Percentiles rank a stretch among this genome's conserved stretches.
These are phyloP conservation scores for Leptonema lineaticorne DNA, from an alignment of 1,140 invertebrate species.

Conservation along the genomic window DNA sequence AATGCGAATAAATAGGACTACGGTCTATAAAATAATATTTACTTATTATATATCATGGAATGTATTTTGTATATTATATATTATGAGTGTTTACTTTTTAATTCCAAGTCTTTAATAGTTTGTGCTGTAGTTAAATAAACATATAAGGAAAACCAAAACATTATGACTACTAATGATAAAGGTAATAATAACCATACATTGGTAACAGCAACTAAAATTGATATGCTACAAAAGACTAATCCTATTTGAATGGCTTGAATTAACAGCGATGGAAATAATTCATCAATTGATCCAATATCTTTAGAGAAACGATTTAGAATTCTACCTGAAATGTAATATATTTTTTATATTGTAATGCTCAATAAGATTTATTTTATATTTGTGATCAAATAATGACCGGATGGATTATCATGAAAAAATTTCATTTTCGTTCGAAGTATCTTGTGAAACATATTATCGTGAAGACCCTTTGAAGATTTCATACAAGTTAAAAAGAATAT, in stretches of 20 bases:
- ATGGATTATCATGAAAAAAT: slow-evolving; percentile 83
- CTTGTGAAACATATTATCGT: slow-evolving; percentile 78
- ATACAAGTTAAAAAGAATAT: slow-evolving; percentile 79
- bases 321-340: slow-evolving; percentile 57
- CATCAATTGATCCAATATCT: slow-evolving; percentile 79
- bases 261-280: slow-evolving; percentile 76
- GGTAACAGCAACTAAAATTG: slow-evolving; percentile 70
- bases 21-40: slow-evolving; percentile 44
- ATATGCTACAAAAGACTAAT: slow-evolving; percentile 61
- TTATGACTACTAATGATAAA: slow-evolving; percentile 62
- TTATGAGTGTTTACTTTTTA: slow-evolving; percentile 63
- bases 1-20: slow-evolving; percentile 77
- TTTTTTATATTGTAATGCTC: background rate
- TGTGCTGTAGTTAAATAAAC: slow-evolving; percentile 82
- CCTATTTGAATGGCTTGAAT: slow-evolving; percentile 76
- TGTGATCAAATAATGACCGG: slow-evolving; percentile 52
- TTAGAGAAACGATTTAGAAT: slow-evolving; percentile 75
- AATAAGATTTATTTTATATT: slow-evolving; percentile 1
- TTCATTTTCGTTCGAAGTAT: slow-evolving; percentile 74
- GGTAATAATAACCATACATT: slow-evolving; percentile 74
- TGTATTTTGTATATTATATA: background rate
- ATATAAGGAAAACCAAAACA: slow-evolving; percentile 73
- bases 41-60: background rate
- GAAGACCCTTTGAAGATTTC: slow-evolving; percentile 74
- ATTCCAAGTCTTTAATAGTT: slow-evolving; percentile 83